These are phyloP conservation scores for Heliconius ismenius DNA, from an alignment of 2,888 invertebrate species.

Conservation along the genomic window DNA sequence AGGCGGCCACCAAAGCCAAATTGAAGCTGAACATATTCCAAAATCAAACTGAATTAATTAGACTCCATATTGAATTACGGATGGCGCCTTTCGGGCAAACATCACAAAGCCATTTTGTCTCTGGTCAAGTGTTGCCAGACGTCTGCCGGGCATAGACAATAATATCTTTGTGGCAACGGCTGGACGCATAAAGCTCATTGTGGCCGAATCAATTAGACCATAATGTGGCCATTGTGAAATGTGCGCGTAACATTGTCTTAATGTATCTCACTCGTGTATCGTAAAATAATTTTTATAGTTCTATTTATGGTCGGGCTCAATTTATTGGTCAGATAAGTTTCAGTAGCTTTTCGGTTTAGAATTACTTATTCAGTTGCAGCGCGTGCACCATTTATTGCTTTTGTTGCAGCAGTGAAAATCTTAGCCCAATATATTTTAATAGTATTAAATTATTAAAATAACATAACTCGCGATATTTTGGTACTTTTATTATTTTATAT, in stretches of 20 bases:
- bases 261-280: constrained; percentile 76
- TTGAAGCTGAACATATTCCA: constrained; percentile 46
- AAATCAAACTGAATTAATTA: constrained; percentile 58
- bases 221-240: constrained; percentile 79
- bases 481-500: background rate
- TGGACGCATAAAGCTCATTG: constrained; percentile 73
- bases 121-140: constrained; percentile 80
- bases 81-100: constrained; percentile 75
- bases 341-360: constrained; percentile 69
- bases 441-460: background rate
- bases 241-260: constrained; percentile 77
- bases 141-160: constrained; percentile 77
- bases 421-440: background rate
- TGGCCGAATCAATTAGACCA: constrained; percentile 78
- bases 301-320: constrained; percentile 74
- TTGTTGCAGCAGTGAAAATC: constrained; percentile 55
- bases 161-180: constrained; percentile 72
- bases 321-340: constrained; percentile 77
- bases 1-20: constrained; percentile 21
- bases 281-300: constrained; percentile 79
- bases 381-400: constrained; percentile 57
- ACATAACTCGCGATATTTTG: background rate
- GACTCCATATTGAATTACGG: constrained; percentile 70
- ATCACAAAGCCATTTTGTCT: constrained; percentile 81
- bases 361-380: constrained; percentile 58